phyloP scores from a whole-genome alignment of 2,888 invertebrate species.

The Hermodice carunculata region DNA sequence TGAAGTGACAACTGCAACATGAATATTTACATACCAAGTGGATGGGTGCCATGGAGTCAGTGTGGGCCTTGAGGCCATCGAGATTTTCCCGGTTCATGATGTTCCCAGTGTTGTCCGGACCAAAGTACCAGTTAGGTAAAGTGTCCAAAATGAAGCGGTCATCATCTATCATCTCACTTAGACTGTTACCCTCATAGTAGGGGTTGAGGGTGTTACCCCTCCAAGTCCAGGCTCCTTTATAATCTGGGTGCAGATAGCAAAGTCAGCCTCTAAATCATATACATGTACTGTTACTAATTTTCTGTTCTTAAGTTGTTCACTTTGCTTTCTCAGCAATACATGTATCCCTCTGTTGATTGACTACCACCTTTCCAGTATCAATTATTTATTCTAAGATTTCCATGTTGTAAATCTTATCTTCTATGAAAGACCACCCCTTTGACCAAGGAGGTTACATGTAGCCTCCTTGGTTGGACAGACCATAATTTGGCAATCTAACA shows the following conservation, averaged over 20 bases:
- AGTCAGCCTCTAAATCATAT: neutral
- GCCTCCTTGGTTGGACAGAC: too few species aligned
- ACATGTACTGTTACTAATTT: too few species aligned
- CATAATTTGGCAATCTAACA: too few species aligned
- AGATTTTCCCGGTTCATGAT: conserved; percentile 81
- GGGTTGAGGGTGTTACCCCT: conserved; percentile 89
- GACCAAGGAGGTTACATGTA: too few species aligned
- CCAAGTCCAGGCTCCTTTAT: conserved; percentile 83
- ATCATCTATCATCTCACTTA: conserved; percentile 83
- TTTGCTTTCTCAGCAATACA: too few species aligned
- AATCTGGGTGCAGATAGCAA: conserved; percentile 37
- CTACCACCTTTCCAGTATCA: too few species aligned
- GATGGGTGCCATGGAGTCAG: conserved; percentile 33
- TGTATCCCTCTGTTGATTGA: too few species aligned
- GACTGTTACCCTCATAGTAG: conserved; percentile 88
- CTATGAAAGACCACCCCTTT: too few species aligned
- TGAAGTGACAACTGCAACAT: too few species aligned
- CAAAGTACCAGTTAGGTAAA: conserved; percentile 87
- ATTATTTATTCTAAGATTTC: too few species aligned
- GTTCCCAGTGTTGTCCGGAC: conserved; percentile 87
- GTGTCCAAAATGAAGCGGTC: conserved; percentile 85
- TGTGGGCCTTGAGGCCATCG: conserved; percentile 71
- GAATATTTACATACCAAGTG: conserved; percentile 57
- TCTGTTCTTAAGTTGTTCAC: too few species aligned
- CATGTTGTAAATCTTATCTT: too few species aligned